These are phyloP conservation scores for Serripes groenlandicus DNA, from an alignment of 2,888 invertebrate species.

Conservation along the genomic window DNA sequence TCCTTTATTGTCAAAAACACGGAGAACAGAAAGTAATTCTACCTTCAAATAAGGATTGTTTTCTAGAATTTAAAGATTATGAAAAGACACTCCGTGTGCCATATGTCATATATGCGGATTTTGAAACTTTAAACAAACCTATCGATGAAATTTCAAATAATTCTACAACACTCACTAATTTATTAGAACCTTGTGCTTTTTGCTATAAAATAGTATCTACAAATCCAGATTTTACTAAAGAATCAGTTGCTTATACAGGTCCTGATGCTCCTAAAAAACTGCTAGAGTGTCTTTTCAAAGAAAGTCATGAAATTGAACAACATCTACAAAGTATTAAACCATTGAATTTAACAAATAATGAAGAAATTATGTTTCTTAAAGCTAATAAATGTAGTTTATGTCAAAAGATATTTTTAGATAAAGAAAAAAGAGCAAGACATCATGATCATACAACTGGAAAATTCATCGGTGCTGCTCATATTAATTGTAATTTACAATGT, in stretches of 20 bases:
- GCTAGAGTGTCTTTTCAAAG: constrained; percentile 44
- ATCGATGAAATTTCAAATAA: background rate
- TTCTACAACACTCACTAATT: constrained; percentile 32
- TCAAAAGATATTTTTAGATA: constrained; percentile 30
- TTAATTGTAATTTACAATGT: constrained; percentile 53
- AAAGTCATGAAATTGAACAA: constrained; percentile 44
- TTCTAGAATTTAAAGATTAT: constrained; percentile 52
- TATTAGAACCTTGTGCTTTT: constrained; percentile 52
- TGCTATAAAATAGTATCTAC: constrained; percentile 51
- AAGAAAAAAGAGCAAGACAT: constrained; percentile 50
- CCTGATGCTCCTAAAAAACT: constrained; percentile 50
- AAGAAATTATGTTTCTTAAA: constrained; percentile 42
- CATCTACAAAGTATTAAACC: constrained; percentile 45
- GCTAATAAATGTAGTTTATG: constrained; percentile 50
- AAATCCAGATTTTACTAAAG: constrained; percentile 33
- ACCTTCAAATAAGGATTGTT: constrained; percentile 38
- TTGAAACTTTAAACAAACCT: constrained; percentile 53
- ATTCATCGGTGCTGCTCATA: constrained; percentile 46
- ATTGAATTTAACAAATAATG: constrained; percentile 28
- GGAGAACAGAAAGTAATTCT: constrained; percentile 51
- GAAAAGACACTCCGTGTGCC: constrained; percentile 51
- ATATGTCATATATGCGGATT: constrained; percentile 60
- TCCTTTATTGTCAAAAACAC: constrained; percentile 44
- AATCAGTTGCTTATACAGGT: constrained; percentile 56
- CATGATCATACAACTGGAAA: constrained; percentile 56